Base-by-base conservation (phyloP, 2,888 invertebrate species). In the Gari tellinella region DNA sequence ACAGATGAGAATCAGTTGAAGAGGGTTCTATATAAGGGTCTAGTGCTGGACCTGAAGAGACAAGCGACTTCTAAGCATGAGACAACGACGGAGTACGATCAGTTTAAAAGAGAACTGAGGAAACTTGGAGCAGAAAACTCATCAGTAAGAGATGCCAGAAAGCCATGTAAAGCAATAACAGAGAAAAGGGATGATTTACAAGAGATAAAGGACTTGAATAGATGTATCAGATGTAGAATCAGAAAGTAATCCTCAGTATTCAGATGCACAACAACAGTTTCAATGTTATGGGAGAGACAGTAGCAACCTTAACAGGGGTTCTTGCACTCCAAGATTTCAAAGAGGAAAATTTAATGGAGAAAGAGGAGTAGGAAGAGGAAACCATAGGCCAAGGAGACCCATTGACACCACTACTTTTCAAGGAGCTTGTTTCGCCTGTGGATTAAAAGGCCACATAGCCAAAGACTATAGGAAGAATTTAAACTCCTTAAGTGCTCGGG, bases 401-500 rank as follows among this genome's bases (percentile, higher is more conserved):
- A n/a, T n/a, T 23, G 49, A 14, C 43, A 26, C 4, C 4, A 26
- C 3, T 48, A 37, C 17, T 3, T 46, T 56, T 14, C 19, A 10
- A 38, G 46, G 48, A n/a, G 60, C 51, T 14, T 58, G 51, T 37
- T 66, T 41, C 26, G 19, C n/a, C 1, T 66, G 66, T 37, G 17
- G 25, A 12, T 0, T 52, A 21, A 31, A 52, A 21, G 52, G 66
- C 10, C 66, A 57, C 21, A 40, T 58, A 2, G 48, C 46, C 5
- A 1, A 51, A 1, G 23, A 57, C 19, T 67, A 46, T 45, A 48
- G 14, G 19, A 10, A 19, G 7, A 10, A 41, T 23, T 53, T 8
- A n/a, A 1, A 17, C 48, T 38, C 61, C 68, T n/a, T 21, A 49
- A 60, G 38, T 62, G n/a, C 62, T 51, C 31, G 55, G n/a, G n/a